Base-by-base conservation (phyloP, 2,797 vertebrate genomes). In the Protosalanx chinensis region DNA sequence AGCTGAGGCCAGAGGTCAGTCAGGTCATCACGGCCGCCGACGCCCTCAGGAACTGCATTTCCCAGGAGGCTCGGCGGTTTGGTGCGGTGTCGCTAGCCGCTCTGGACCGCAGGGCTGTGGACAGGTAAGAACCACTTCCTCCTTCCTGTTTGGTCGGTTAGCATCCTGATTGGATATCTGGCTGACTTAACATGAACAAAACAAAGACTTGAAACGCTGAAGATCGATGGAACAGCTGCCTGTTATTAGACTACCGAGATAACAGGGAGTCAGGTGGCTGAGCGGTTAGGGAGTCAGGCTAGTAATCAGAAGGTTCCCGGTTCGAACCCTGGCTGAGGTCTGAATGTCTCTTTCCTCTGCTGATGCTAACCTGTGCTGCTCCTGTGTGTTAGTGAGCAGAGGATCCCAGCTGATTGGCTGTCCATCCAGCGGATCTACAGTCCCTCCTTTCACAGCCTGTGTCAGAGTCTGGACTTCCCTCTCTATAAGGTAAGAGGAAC, bases 361-460 rank as follows among this genome's bases (percentile, higher is more conserved):
- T 20, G 13, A 41, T n/a, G 37, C 33, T 5, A 29, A 32, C 20
- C 0, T 53, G 13, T 41, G 12, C 5, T 71, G 27, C 41, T 46
- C 1, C 41, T 63, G 37, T 57, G 4, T 85, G 80, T 41, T 77
- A 92, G 86, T 61, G 74, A 41, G 0, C 81, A 86, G 74, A 83
- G 79, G 79, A 60, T 91, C 68, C 90, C 93, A 15, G 84, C 84
- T 12, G 89, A 87, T 0, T 87, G 88, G 79, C 79, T 95, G 67
- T 94, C 93, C 33, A 90, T 94, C 71, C 79, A 92, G 79, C 90
- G 91, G n/a, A 62, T 92, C 67, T 81, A 80, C 65, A 89, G 87
- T 0, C 71, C 84, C 0, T 72, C 74, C 70, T 92, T 93, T 65
- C 82, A 72, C 33, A 85, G 41, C n/a, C 51, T 94, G 67, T 85